Conservation (phyloP, 2,113 vertebrate species). For the Eurystomus gularis region DNA sequence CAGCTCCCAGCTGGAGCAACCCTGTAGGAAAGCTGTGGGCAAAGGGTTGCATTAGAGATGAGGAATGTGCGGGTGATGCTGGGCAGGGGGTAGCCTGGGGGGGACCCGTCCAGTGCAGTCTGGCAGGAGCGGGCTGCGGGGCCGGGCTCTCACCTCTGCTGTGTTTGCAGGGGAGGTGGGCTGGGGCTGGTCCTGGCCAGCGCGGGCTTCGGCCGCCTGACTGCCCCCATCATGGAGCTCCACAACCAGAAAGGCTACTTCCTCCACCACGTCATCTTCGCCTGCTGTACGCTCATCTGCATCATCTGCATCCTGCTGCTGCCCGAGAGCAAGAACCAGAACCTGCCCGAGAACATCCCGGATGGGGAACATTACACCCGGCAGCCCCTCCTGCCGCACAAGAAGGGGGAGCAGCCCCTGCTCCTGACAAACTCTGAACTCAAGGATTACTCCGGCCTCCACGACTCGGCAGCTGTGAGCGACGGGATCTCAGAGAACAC, state of each 20-base stretch:
- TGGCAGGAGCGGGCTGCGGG: neutral
- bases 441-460: constrained; percentile 92
- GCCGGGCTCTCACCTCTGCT: neutral
- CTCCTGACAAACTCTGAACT: constrained; percentile 90
- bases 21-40: neutral
- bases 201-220: constrained; percentile 94
- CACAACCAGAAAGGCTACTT: constrained; percentile 99
- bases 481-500: constrained; percentile 78
- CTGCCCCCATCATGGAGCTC: constrained; percentile 95
- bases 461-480: constrained; percentile 79
- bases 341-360: constrained; percentile 89
- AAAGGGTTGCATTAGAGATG: neutral
- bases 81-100: neutral
- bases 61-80: rapidly evolving
- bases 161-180: constrained; percentile 84
- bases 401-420: constrained; percentile 91
- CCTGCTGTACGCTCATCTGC: constrained; percentile 97
- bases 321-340: constrained; percentile 90
- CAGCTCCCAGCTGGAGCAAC: no score
- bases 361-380: constrained; percentile 92
- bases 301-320: constrained; percentile 97
- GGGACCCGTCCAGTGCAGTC: no score
- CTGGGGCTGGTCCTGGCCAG: constrained; percentile 94
- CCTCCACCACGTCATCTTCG: constrained; percentile 96
- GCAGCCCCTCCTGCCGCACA: constrained; percentile 85